Percentiles rank a stretch among this genome's conserved stretches.
phyloP scores from a whole-genome alignment of 1,140 invertebrate species.

The Eubasilissa regina region DNA sequence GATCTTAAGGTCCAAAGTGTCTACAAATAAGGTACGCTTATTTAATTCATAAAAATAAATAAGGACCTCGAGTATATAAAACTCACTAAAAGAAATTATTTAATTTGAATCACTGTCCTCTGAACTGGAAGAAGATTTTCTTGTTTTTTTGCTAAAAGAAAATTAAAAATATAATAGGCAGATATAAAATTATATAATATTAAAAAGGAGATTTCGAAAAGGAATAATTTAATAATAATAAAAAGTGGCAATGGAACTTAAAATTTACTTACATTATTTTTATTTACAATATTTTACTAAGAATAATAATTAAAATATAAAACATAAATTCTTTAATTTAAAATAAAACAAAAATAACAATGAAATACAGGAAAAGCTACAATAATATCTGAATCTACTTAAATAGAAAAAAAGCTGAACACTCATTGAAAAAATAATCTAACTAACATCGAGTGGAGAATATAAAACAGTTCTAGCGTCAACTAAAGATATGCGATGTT shows the following conservation, averaged over 20 bases:
- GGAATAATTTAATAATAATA: neutral
- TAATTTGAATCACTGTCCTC: constrained; percentile 64
- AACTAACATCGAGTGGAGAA: constrained; percentile 18
- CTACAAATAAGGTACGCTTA: constrained; percentile 40
- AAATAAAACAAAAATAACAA: neutral
- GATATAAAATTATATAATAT: constrained; percentile 18
- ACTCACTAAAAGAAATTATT: constrained; percentile 53
- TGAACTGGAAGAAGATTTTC: constrained; percentile 70
- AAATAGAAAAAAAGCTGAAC: constrained; percentile 1
- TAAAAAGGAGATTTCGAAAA: constrained; percentile 2
- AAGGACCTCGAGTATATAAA: constrained; percentile 24
- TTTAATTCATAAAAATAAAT: constrained; percentile 36
- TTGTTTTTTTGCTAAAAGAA: constrained; percentile 72
- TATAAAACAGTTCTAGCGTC: neutral
- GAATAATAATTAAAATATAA: neutral
- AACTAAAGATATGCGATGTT: constrained; percentile 60
- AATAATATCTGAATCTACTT: neutral
- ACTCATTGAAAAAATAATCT: constrained; percentile 17
- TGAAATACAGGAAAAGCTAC: constrained; percentile 7
- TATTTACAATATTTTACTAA: neutral
- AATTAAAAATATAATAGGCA: constrained; percentile 59
- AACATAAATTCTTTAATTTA: neutral
- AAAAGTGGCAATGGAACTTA: neutral
- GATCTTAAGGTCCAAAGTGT: constrained; percentile 12
- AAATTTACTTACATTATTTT: neutral